phyloP scores from a whole-genome alignment of 1,140 invertebrate genomes.

The Mylabris phalerata region DNA sequence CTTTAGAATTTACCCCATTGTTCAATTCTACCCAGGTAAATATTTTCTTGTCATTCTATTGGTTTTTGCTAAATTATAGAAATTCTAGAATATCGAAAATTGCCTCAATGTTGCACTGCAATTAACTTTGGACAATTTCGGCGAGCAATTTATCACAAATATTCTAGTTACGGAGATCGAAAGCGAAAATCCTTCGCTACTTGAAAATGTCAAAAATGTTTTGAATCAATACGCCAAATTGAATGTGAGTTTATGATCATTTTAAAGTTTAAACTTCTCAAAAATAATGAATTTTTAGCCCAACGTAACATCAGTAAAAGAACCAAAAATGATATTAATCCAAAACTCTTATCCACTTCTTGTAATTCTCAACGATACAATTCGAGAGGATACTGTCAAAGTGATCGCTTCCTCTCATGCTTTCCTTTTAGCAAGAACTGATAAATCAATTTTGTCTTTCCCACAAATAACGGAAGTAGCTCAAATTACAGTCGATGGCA shows the following conservation, averaged over 20 bases:
- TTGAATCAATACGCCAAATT: conserved; percentile 26
- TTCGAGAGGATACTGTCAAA: conserved; percentile 27
- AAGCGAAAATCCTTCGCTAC: conserved; percentile 21
- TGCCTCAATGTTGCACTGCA: conserved; percentile 33
- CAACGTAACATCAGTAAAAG: conserved; percentile 26
- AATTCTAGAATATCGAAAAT: conserved; percentile 32
- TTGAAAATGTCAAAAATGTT: conserved; percentile 30
- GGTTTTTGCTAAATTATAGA: no score
- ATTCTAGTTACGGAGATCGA: conserved; percentile 34
- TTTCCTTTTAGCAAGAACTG: conserved; percentile 28
- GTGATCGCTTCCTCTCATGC: conserved; percentile 26
- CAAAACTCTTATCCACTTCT: conserved; percentile 31
- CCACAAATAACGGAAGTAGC: conserved; percentile 23
- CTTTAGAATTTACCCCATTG: conserved; percentile 31
- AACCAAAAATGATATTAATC: conserved; percentile 27
- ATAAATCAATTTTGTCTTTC: conserved; percentile 21
- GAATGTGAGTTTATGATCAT: conserved; percentile 24
- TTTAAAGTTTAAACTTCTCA: not conserved
- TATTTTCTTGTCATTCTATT: no score
- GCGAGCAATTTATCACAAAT: conserved; percentile 22
- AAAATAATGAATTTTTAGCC: conserved; percentile 23
- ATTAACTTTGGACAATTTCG: conserved; percentile 29
- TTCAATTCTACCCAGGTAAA: not conserved
- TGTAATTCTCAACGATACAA: conserved; percentile 28
- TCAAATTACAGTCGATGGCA: conserved; percentile 22